Percentiles rank a stretch among this genome's conserved stretches.
Conservation (phyloP, 2,888 invertebrate genomes). For the Drosophila lacicola region DNA sequence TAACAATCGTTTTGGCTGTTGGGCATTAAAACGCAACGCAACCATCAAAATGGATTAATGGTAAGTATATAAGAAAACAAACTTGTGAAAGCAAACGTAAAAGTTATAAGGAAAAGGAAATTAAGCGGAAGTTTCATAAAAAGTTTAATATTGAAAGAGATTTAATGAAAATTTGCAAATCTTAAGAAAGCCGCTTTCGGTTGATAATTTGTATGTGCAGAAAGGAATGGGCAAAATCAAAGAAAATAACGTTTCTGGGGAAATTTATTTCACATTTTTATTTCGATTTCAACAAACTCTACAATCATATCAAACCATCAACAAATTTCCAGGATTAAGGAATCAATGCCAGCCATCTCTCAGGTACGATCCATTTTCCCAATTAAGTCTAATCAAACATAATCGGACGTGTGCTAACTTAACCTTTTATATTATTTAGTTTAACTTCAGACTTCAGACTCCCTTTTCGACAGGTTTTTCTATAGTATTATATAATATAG, state of each 20-base stretch:
- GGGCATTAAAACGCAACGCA: conserved; percentile 13
- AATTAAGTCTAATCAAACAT: too few relatives aligned
- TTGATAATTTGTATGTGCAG: not conserved
- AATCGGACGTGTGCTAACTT: not conserved
- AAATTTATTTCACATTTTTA: too few relatives aligned
- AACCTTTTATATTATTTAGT: not conserved
- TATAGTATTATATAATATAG: too few relatives aligned
- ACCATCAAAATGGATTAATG: conserved; percentile 25
- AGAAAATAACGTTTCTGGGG: not conserved
- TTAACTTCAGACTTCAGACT: not conserved
- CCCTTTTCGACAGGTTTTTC: too few relatives aligned
- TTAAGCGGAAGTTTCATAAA: not conserved
- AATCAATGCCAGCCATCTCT: too few relatives aligned
- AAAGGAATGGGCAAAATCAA: not conserved
- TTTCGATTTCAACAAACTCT: too few relatives aligned
- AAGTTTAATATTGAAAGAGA: conserved; percentile 8
- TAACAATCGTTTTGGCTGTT: conserved; percentile 25
- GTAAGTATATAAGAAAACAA: conserved; percentile 14
- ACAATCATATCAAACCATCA: too few relatives aligned
- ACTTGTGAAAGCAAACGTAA: conserved; percentile 5
- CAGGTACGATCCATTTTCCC: too few relatives aligned
- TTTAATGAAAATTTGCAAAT: conserved; percentile 6
- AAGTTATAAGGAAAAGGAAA: conserved; percentile 3
- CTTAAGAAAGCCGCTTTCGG: not conserved
- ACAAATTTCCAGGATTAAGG: too few relatives aligned